Evolutionary conservation across 1,140 invertebrate species (phyloP).

Genomic region (Aporrectodea caliginosa): DNA sequence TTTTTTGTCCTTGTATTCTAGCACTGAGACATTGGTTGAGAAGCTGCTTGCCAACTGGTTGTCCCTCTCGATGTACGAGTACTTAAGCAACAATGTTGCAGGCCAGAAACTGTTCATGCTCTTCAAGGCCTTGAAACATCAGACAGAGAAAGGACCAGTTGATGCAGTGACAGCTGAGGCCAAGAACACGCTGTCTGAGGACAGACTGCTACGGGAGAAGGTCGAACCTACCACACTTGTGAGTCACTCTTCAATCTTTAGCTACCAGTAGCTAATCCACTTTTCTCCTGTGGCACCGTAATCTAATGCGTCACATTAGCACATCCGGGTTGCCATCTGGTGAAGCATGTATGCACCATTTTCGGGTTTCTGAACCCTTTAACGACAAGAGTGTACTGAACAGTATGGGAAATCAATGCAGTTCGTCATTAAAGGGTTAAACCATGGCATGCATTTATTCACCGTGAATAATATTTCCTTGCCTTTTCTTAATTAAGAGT

Average conservation of each 20-base stretch:
- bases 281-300: too few species aligned
- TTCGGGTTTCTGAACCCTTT: too few species aligned
- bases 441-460: too few species aligned
- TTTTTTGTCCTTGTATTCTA: conserved; percentile 57
- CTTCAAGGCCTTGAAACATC: conserved; percentile 97
- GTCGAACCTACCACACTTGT: conserved; percentile 82
- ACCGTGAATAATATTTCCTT: too few species aligned
- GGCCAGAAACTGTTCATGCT: conserved; percentile 90
- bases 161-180: conserved; percentile 94
- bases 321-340: too few species aligned
- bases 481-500: too few species aligned
- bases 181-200: conserved; percentile 93
- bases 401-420: too few species aligned
- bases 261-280: too few species aligned
- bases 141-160: conserved; percentile 95
- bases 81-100: conserved; percentile 79
- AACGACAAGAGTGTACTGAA: too few species aligned
- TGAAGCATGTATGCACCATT: too few species aligned
- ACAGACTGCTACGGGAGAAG: conserved; percentile 87
- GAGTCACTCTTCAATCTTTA: conserved; percentile 48
- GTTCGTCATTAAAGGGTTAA: too few species aligned
- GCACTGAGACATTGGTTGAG: conserved; percentile 96
- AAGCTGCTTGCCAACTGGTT: conserved; percentile 99
- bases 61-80: conserved; percentile 95
- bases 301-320: too few species aligned